phyloP scores from a whole-genome alignment of 1,140 invertebrate species.

The Nylanderia fulva region DNA sequence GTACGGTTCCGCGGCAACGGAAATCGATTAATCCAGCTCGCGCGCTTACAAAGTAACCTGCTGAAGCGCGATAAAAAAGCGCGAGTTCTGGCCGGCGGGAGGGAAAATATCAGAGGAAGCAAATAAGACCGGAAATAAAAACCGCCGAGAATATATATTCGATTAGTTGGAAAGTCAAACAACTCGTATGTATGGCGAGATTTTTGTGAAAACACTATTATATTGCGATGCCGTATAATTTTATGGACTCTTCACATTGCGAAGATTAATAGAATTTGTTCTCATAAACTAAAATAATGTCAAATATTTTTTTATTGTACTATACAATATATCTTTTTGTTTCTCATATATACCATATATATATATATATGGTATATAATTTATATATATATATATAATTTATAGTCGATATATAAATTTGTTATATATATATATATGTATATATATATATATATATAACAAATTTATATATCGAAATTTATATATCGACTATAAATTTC shows the following conservation, averaged over 20 bases:
- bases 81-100: neutral
- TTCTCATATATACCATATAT: no score
- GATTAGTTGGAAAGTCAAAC: constrained; percentile 6
- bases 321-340: neutral
- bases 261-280: neutral
- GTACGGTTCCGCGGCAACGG: constrained; percentile 42
- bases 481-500: no score
- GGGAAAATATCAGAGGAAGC: constrained; percentile 32
- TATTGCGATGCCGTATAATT: neutral
- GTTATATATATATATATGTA: no score
- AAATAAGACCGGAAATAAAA: neutral
- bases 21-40: constrained; percentile 68
- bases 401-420: no score
- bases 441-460: no score
- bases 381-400: no score
- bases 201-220: neutral
- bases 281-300: neutral
- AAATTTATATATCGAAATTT: no score
- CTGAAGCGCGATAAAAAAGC: constrained; percentile 55
- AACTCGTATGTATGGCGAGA: neutral
- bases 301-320: neutral
- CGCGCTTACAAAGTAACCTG: constrained; percentile 50
- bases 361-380: no score
- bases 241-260: neutral
- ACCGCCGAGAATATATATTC: neutral